Percentiles rank a stretch among this genome's conserved stretches.
Conservation (phyloP, 2,113 vertebrate species). For the Aegithalos caudatus region DNA sequence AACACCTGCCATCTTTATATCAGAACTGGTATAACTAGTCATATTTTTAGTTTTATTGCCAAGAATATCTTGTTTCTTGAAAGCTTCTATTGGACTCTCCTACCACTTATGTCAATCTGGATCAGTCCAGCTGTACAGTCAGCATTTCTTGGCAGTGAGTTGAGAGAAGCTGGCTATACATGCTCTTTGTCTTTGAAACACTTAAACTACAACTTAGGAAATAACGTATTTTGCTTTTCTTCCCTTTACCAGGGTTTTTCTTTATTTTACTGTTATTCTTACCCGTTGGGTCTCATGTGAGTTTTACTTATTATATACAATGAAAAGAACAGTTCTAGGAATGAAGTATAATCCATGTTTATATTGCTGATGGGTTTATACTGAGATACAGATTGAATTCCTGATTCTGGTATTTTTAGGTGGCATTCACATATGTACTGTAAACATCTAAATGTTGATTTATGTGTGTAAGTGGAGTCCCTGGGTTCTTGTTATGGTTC, state of each 20-base stretch:
- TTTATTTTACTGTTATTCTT: not conserved
- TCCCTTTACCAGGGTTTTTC: not conserved
- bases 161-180: conserved; percentile 1
- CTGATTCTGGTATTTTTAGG: not conserved
- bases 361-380: not conserved
- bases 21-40: conserved; percentile 24
- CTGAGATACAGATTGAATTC: not conserved
- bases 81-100: conserved; percentile 5
- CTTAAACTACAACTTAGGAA: not conserved
- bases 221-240: not conserved
- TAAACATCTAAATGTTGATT: not conserved
- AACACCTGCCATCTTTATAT: conserved; percentile 23
- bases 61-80: conserved; percentile 51
- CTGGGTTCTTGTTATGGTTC: accelerated
- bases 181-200: conserved; percentile 8
- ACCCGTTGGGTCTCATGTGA: not conserved
- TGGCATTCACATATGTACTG: not conserved
- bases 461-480: not conserved
- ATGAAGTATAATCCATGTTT: not conserved
- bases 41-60: conserved; percentile 42
- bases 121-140: conserved; percentile 50
- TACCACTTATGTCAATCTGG: conserved; percentile 21
- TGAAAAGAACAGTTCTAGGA: not conserved
- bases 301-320: not conserved
- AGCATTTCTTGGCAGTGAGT: not conserved